These are phyloP conservation scores for Coreoperca whiteheadi DNA, from an alignment of 2,113 vertebrate species.

Conservation along the genomic window DNA sequence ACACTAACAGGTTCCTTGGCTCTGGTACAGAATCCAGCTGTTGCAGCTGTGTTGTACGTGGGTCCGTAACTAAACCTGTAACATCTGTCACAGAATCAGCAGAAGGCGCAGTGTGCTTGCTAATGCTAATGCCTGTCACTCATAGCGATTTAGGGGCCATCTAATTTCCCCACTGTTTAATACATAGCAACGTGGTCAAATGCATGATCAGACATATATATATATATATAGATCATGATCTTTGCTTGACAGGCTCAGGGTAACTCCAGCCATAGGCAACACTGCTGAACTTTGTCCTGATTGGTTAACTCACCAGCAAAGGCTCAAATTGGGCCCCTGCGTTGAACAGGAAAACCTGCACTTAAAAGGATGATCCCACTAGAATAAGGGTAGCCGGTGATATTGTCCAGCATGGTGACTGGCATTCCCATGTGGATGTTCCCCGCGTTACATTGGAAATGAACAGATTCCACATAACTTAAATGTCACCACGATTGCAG, in stretches of 20 bases:
- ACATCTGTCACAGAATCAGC: not conserved
- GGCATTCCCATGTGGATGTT: not conserved
- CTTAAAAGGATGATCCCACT: not conserved
- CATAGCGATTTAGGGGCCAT: not conserved
- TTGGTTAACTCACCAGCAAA: not conserved
- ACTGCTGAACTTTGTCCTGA: not conserved
- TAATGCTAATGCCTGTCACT: too few relatives aligned
- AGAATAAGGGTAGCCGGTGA: not conserved
- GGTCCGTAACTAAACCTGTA: too few relatives aligned
- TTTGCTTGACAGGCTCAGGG: not conserved
- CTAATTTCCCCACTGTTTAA: too few relatives aligned
- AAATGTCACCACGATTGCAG: not conserved
- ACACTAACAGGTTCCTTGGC: not conserved
- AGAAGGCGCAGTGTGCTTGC: not conserved
- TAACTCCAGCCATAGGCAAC: not conserved
- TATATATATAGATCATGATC: too few relatives aligned
- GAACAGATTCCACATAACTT: not conserved
- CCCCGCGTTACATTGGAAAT: too few relatives aligned
- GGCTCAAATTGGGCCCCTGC: not conserved
- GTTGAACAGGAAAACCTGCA: not conserved
- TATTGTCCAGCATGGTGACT: not conserved
- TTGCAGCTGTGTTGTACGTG: not conserved
- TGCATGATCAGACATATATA: too few relatives aligned
- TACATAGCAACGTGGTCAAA: not conserved
- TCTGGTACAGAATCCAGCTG: not conserved